phyloP scores from a whole-genome alignment of 1,140 invertebrate genomes.

The Panulirus ornatus region DNA sequence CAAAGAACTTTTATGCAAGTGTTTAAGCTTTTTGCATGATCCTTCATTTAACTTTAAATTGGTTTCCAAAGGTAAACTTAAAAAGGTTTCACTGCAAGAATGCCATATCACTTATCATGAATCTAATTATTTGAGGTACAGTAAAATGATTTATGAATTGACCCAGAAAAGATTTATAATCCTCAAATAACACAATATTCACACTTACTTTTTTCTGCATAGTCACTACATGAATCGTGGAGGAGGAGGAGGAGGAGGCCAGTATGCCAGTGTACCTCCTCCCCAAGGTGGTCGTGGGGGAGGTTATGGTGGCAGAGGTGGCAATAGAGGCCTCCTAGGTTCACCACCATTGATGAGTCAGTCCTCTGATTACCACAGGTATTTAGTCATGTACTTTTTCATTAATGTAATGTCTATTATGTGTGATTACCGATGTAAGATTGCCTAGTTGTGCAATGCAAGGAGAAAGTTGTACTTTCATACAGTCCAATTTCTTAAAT shows the following conservation, averaged over 20 bases:
- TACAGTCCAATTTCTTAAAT: background rate
- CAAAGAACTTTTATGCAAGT: background rate
- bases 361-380: conserved; percentile 38
- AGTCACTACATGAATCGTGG: conserved; percentile 45
- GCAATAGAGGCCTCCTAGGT: conserved; percentile 35
- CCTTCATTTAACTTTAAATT: background rate
- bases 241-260: conserved; percentile 38
- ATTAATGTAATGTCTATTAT: background rate
- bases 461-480: background rate
- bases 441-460: background rate
- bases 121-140: conserved; percentile 24
- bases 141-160: background rate
- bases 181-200: background rate
- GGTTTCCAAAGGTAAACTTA: background rate
- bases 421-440: background rate
- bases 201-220: conserved; percentile 8
- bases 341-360: conserved; percentile 54
- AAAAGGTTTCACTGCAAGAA: conserved; percentile 19
- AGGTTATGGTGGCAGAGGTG: conserved; percentile 25
- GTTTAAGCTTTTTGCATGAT: background rate
- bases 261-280: conserved; percentile 23
- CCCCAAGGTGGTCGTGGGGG: conserved; percentile 15
- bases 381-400: background rate
- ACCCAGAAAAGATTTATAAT: background rate
- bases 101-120: conserved; percentile 46